phyloP scores from a whole-genome alignment of 2,888 invertebrate genomes.

The Scaptomyza cyrtandrae region DNA sequence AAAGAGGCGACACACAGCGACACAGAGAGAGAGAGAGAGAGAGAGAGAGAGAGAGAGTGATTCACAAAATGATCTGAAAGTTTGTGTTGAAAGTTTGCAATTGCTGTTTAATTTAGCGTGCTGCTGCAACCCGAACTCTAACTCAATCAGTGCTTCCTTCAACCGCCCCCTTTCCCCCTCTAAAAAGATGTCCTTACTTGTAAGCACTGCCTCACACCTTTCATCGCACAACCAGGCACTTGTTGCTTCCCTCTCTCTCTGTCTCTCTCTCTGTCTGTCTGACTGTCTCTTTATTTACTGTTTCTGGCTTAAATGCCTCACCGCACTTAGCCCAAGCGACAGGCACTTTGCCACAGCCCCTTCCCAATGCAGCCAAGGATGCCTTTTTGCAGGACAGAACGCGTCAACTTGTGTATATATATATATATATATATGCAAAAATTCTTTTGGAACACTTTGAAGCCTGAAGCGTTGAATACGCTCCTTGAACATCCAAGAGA shows the following conservation, averaged over 20 bases:
- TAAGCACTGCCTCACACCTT: too few relatives aligned
- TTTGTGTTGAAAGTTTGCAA: constrained; percentile 79
- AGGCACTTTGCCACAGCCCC: constrained; percentile 39
- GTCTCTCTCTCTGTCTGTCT: constrained; percentile 31
- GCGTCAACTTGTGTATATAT: constrained; percentile 8
- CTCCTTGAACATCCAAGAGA: constrained; percentile 24
- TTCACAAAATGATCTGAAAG: constrained; percentile 68
- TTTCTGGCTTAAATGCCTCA: constrained; percentile 64
- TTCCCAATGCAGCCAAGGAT: constrained; percentile 42
- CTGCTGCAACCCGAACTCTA: constrained; percentile 59
- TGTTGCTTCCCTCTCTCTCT: constrained; percentile 44
- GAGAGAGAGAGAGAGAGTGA: constrained; percentile 20
- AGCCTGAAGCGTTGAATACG: constrained; percentile 37
- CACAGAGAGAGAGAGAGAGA: constrained; percentile 10
- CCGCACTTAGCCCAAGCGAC: constrained; percentile 50
- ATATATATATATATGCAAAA: constrained; percentile 24
- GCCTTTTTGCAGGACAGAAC: constrained; percentile 30
- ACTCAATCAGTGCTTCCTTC: constrained; percentile 63
- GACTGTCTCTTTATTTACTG: constrained; percentile 2
- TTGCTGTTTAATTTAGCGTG: constrained; percentile 83
- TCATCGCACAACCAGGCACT: constrained; percentile 15
- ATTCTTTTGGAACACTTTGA: constrained; percentile 29
- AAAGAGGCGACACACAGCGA: not conserved
- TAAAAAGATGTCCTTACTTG: too few relatives aligned
- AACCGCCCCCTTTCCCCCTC: not conserved